Evolutionary conservation across 2,797 vertebrate species (phyloP).

Genomic region (Fundulus diaphanus): DNA sequence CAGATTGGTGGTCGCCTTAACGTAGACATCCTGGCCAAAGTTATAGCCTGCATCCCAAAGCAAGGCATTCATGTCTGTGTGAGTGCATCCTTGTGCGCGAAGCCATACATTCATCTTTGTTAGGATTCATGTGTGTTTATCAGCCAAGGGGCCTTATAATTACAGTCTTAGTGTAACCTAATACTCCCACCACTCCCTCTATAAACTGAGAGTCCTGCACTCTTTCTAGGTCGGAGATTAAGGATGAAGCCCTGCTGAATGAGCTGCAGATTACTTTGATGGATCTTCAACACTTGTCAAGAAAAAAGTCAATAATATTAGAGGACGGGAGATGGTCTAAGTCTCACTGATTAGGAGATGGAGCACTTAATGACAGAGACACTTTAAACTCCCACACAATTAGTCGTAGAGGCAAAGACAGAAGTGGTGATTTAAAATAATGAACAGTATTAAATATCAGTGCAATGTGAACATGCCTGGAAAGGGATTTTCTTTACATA

Average conservation of each 20-base stretch:
- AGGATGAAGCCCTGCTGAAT: conserved; percentile 51
- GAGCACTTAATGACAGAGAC: conserved; percentile 55
- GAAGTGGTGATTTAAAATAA: conserved; percentile 55
- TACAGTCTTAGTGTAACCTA: conserved; percentile 77
- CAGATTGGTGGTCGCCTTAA: background rate
- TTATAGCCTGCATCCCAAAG: background rate
- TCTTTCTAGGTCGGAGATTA: conserved; percentile 66
- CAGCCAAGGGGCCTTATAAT: conserved; percentile 68
- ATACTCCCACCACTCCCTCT: conserved; percentile 72
- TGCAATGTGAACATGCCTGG: conserved; percentile 48
- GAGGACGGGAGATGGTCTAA: conserved; percentile 50
- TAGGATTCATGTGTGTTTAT: conserved; percentile 51
- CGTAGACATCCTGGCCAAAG: background rate
- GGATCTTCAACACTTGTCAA: conserved; percentile 53
- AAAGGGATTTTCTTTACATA: conserved; percentile 40
- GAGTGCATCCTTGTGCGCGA: conserved; percentile 30
- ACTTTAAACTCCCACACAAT: conserved; percentile 60
- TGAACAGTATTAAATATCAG: conserved; percentile 55
- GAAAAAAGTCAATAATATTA: conserved; percentile 57
- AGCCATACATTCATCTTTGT: conserved; percentile 35
- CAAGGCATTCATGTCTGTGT: conserved; percentile 5
- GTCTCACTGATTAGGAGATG: conserved; percentile 57
- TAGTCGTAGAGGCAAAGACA: conserved; percentile 52
- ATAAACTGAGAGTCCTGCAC: conserved; percentile 65
- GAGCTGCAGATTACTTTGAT: conserved; percentile 56